Conservation (phyloP, 2,888 invertebrate genomes). For the Tetropium fuscum region DNA sequence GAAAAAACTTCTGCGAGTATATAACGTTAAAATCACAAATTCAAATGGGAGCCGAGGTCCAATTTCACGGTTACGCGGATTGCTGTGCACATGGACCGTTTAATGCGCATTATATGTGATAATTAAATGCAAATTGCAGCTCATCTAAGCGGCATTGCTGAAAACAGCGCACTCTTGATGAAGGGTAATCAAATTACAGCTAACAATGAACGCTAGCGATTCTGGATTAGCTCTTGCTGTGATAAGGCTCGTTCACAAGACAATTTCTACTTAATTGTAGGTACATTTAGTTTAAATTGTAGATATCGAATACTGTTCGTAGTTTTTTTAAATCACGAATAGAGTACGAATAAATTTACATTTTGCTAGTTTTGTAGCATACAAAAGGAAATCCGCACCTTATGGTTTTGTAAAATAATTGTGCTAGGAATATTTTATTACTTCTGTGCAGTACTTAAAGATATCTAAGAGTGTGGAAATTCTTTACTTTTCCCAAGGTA, state of each 20-base stretch:
- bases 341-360: neutral
- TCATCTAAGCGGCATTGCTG: constrained; percentile 66
- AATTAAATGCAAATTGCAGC: constrained; percentile 67
- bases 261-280: constrained; percentile 33
- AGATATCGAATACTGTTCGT: constrained; percentile 1
- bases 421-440: neutral
- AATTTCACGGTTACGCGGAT: constrained; percentile 63
- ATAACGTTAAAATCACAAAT: constrained; percentile 54
- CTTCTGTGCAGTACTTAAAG: too few species aligned
- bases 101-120: constrained; percentile 67
- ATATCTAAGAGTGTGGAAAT: too few species aligned
- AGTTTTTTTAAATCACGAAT: neutral
- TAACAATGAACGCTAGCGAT: constrained; percentile 61
- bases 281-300: constrained; percentile 12
- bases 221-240: constrained; percentile 38
- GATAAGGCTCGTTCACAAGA: constrained; percentile 49
- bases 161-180: constrained; percentile 67
- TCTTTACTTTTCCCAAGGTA: too few species aligned
- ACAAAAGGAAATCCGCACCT: neutral
- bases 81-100: constrained; percentile 59
- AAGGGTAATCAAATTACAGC: constrained; percentile 65
- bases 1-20: neutral
- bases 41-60: constrained; percentile 59
- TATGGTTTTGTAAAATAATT: neutral
- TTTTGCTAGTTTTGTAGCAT: neutral